Evolutionary conservation across 2,888 invertebrate species (phyloP).

Genomic region (Chrysina gloriosa): DNA sequence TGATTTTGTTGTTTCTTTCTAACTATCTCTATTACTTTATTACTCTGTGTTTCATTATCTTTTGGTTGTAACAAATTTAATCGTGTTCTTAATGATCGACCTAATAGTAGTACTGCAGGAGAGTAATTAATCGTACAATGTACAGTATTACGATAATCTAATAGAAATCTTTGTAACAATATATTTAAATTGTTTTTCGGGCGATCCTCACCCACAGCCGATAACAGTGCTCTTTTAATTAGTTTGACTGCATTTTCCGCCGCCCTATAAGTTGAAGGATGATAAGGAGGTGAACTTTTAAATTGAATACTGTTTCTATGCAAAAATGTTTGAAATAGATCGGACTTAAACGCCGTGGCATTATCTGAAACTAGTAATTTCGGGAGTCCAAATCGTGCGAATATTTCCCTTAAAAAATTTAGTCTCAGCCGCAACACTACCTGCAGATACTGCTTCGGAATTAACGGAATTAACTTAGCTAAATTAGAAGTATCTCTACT

Average conservation of each 20-base stretch:
- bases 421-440: slow-evolving; percentile 40
- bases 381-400: slow-evolving; percentile 53
- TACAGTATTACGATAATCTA: slow-evolving; percentile 40
- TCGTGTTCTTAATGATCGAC: slow-evolving; percentile 32
- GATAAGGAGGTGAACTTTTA: slow-evolving; percentile 12
- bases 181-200: slow-evolving; percentile 15
- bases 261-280: slow-evolving; percentile 46
- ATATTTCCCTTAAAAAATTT: slow-evolving; percentile 39
- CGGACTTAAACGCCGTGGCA: slow-evolving; percentile 50
- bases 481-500: too few relatives aligned
- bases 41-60: too few relatives aligned
- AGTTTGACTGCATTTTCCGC: slow-evolving; percentile 46
- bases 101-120: slow-evolving; percentile 39
- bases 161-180: slow-evolving; percentile 39
- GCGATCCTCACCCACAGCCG: slow-evolving; percentile 26
- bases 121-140: slow-evolving; percentile 38
- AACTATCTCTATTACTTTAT: too few relatives aligned
- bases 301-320: slow-evolving; percentile 39
- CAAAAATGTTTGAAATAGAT: too few relatives aligned
- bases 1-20: background rate
- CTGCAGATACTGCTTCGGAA: slow-evolving; percentile 49
- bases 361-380: slow-evolving; percentile 52
- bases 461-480: too few relatives aligned
- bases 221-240: slow-evolving; percentile 43
- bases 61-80: slow-evolving; percentile 11